Percentiles rank a stretch among this genome's conserved stretches.
phyloP scores from a whole-genome alignment of 2,888 invertebrate species.

The Drosophila nr. perissopoda region DNA sequence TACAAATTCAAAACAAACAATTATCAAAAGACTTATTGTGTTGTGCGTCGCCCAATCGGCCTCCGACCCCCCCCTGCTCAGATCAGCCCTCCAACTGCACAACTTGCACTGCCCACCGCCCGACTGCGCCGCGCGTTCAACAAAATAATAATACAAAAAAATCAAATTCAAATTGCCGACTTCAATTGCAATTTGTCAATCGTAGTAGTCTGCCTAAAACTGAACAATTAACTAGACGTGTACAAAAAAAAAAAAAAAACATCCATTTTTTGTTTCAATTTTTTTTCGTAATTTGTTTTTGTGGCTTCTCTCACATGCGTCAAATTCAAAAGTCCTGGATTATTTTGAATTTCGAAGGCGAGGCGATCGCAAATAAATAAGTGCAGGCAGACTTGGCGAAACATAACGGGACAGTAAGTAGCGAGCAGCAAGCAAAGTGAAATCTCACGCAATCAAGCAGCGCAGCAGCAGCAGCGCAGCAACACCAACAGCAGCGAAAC shows the following conservation, averaged over 20 bases:
- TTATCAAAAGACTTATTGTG: slow-evolving; percentile 43
- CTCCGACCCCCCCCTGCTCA: not conserved
- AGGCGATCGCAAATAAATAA: slow-evolving; percentile 19
- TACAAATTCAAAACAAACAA: slow-evolving; percentile 26
- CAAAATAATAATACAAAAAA: slow-evolving; percentile 6
- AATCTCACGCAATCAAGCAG: slow-evolving; percentile 65
- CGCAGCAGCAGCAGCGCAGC: slow-evolving; percentile 47
- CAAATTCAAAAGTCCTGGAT: slow-evolving; percentile 82
- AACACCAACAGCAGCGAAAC: slow-evolving; percentile 37
- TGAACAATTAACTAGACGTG: slow-evolving; percentile 22
- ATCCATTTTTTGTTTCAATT: slow-evolving; percentile 24
- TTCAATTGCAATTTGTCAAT: slow-evolving; percentile 49
- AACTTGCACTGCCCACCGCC: slow-evolving; percentile 51
- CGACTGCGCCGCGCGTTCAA: slow-evolving; percentile 29
- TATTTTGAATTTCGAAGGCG: slow-evolving; percentile 77
- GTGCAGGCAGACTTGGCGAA: slow-evolving; percentile 25
- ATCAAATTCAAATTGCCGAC: slow-evolving; percentile 20
- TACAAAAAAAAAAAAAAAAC: not conserved
- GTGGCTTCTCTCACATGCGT: slow-evolving; percentile 27
- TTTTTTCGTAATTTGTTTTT: slow-evolving; percentile 40
- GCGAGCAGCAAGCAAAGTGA: slow-evolving; percentile 61
- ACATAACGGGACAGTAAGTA: slow-evolving; percentile 43
- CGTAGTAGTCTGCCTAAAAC: slow-evolving; percentile 54
- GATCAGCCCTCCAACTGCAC: slow-evolving; percentile 20
- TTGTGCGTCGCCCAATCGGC: slow-evolving; percentile 27